Evolutionary conservation across 2,888 invertebrate species (phyloP).

Genomic region (Theodoxus fluviatilis): DNA sequence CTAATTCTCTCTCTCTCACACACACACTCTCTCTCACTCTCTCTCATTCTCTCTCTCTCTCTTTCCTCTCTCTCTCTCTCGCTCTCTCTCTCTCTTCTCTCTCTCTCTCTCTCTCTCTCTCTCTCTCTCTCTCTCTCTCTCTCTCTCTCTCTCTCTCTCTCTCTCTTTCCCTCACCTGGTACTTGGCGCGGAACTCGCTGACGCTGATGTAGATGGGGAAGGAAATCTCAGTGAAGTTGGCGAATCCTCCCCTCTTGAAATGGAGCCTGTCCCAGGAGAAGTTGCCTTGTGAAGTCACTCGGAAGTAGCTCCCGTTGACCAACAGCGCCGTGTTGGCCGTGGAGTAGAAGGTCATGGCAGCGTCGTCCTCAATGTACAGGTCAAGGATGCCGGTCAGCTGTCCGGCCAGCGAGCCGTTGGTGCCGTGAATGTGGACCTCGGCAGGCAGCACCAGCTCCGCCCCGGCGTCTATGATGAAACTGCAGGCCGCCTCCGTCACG

Average conservation of each 20-base stretch:
- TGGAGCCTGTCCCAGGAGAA: constrained; percentile 43
- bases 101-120: no score
- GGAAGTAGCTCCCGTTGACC: constrained; percentile 38
- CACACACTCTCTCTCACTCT: no score
- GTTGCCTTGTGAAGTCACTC: constrained; percentile 41
- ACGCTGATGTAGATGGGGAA: constrained; percentile 33
- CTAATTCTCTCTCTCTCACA: no score
- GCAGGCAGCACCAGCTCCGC: constrained; percentile 46
- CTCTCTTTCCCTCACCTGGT: no score
- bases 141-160: no score
- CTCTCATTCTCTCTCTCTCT: no score
- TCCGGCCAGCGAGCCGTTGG: constrained; percentile 46
- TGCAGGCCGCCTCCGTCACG: constrained; percentile 49
- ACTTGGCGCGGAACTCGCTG: constrained; percentile 47
- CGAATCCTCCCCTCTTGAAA: constrained; percentile 41
- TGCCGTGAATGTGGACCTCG: constrained; percentile 51
- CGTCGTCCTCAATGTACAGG: constrained; percentile 42
- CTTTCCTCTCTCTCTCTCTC: no score
- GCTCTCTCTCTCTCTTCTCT: no score
- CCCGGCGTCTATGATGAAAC: constrained; percentile 44
- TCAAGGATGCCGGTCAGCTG: constrained; percentile 42
- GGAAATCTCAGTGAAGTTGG: constrained; percentile 39
- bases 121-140: no score
- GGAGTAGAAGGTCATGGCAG: constrained; percentile 40
- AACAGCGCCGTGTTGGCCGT: constrained; percentile 47